Evolutionary conservation across 2,797 vertebrate species (phyloP), one percentile per base, ranked within the genome.

Genomic region (Borostomias antarcticus): DNA sequence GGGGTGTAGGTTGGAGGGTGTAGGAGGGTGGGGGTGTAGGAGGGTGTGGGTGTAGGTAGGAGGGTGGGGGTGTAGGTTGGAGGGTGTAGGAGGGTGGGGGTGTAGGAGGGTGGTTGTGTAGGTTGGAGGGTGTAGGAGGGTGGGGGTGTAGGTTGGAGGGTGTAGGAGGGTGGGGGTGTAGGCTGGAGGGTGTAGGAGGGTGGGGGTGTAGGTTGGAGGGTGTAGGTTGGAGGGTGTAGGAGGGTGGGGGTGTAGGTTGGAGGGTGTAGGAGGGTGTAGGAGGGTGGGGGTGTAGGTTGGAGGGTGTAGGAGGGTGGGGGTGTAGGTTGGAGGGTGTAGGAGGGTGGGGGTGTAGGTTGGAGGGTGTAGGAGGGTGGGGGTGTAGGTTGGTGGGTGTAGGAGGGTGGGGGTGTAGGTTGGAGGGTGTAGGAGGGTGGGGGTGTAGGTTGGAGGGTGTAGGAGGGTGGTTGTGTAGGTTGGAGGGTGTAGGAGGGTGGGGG

Each of bases 1-100:
- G n/a, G 37, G 3, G 48, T 8, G 29, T 26, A 35, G 30, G 52
- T 17, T 32, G 28, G 58, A 1, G 37, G 1, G 37, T 32, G 51
- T 33, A 50, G 43, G 40, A 26, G 35, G 35, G 32, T 72, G 11
- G 0, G 45, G 35, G 23, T 50, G 54, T 30, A 64, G 40, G 7
- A 29, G 61, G 30, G 21, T 21, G 35, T 29, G 40, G n/a, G 40
- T 2, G 40, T n/a, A n/a, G n/a, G n/a, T n/a, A n/a, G 13, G 35
- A 21, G 47, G 47, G 58, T 64, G 33, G 25, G 32, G 35, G 51
- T n/a, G n/a, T n/a, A n/a, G n/a, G n/a, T n/a, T n/a, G n/a, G n/a
- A n/a, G n/a, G n/a, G n/a, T n/a, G n/a, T n/a, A n/a, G n/a, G n/a
- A n/a, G n/a, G n/a, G 74, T 52, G 32, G 21, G n/a, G 28, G 7